phyloP scores from a whole-genome alignment of 1,140 invertebrate genomes.

The Stegodyphus dumicola region DNA sequence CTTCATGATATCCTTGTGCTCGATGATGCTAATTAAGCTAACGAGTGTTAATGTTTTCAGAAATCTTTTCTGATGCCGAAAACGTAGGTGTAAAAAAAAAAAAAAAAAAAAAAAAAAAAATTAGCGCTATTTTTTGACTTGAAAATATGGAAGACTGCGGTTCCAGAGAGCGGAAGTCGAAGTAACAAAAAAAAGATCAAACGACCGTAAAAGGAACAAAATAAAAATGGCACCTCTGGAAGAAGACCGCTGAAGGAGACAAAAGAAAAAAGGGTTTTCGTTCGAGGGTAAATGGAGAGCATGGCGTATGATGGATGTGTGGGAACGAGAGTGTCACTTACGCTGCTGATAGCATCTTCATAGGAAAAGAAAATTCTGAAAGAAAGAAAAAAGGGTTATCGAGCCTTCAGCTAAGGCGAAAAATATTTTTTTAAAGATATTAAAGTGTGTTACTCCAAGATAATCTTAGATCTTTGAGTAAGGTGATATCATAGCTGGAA shows the following conservation, averaged over 20 bases:
- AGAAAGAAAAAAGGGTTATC: not conserved
- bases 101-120: too few species aligned
- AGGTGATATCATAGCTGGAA: not conserved
- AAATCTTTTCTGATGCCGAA: not conserved
- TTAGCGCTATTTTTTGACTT: too few species aligned
- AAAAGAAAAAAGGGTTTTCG: slow-evolving; percentile 3
- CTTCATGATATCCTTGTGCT: not conserved
- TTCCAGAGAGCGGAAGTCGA: not conserved
- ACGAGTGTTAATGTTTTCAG: slow-evolving; percentile 23
- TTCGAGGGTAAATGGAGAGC: not conserved
- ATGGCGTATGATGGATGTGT: slow-evolving; percentile 27
- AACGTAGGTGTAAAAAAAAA: too few species aligned
- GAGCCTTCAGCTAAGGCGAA: not conserved
- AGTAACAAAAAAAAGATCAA: not conserved
- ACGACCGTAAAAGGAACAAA: not conserved
- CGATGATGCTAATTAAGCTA: slow-evolving; percentile 40
- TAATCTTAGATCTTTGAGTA: not conserved
- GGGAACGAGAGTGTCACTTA: slow-evolving; percentile 33
- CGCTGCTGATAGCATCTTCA: not conserved
- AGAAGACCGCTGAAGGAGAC: slow-evolving; percentile 7
- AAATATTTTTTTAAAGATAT: not conserved
- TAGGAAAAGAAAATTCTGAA: not conserved
- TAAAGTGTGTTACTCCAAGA: not conserved
- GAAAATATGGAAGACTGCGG: too few species aligned
- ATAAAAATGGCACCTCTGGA: slow-evolving; percentile 13